Evolutionary conservation across 2,888 invertebrate species (phyloP), one percentile per base, ranked within the genome.

Genomic region (Microctonus aethiopoides): DNA sequence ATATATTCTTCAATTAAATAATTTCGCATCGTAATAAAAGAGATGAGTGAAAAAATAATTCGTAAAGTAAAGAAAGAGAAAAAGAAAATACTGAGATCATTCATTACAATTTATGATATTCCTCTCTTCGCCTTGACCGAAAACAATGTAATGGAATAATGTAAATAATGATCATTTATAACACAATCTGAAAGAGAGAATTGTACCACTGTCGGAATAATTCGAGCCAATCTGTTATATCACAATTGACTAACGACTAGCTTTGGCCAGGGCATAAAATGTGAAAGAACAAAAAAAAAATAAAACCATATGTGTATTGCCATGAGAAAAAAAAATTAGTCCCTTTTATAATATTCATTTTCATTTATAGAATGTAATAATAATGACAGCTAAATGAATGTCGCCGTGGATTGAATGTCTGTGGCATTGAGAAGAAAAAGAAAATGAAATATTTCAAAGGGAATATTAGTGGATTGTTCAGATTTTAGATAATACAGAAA

Each of bases 161-260:
- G 9, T 34, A 10, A 41, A 61, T 41, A 24, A 63, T 63, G n/a
- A 51, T 51, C 13, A 61, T 6, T 36, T 9, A 61, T 39, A 39
- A 61, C 24, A 39, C 39, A 63, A 26, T 26, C 24, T 51, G 39
- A 29, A 46, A 41, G 34, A 16, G 16, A 46, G 32, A 24, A n/a
- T n/a, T n/a, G n/a, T 41, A 46, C 3, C 24, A 39, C 16, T 20
- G 46, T 63, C 51, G 57, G 65, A 71, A 75, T 71, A 75, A 74
- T 76, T 76, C 73, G 73, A 76, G 73, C 71, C 74, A 74, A 72
- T 74, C 67, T 66, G 71, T 67, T 68, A 66, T 60, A 60, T 67
- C 51, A 41, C 32, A 46, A 46, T 34, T 26, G 57, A 63, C 41
- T 32, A 41, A 32, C 32, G 29, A 46, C 57, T 63, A n/a, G 32